phyloP scores from a whole-genome alignment of 2,113 vertebrate species.

The Osmerus mordax region DNA sequence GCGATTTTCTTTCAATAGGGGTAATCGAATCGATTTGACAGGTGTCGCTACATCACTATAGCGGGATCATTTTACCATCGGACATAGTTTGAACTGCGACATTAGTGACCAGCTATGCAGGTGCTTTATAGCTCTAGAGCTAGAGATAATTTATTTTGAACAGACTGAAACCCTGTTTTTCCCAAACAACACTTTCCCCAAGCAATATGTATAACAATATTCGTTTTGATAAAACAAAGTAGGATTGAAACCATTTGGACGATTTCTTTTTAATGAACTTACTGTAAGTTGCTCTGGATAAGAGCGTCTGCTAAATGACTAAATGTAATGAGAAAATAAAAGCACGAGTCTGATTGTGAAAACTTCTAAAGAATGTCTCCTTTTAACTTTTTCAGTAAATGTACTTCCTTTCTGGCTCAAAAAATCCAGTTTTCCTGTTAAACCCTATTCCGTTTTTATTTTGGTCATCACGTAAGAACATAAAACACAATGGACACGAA shows the following conservation, averaged over 20 bases:
- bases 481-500: conserved; percentile 71
- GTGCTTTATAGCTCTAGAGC: conserved; percentile 19
- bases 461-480: conserved; percentile 56
- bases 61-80: conserved; percentile 2
- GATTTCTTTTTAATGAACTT: no score
- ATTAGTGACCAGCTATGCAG: not conserved
- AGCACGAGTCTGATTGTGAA: conserved; percentile 4
- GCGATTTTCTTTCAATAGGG: conserved; percentile 13
- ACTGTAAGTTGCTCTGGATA: no score
- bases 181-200: no score
- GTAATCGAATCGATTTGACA: conserved; percentile 4
- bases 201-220: no score
- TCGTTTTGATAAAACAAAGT: no score
- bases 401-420: conserved; percentile 69
- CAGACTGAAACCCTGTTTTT: no score
- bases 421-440: conserved; percentile 66
- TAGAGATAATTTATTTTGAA: not conserved
- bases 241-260: no score
- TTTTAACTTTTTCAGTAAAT: conserved; percentile 37
- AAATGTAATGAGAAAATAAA: no score
- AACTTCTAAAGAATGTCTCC: conserved; percentile 14
- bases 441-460: conserved; percentile 63
- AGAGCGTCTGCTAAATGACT: no score
- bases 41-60: conserved; percentile 34
- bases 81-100: not conserved